These are phyloP conservation scores for Halesus radiatus DNA, from an alignment of 1,140 invertebrate genomes.

Conservation along the genomic window DNA sequence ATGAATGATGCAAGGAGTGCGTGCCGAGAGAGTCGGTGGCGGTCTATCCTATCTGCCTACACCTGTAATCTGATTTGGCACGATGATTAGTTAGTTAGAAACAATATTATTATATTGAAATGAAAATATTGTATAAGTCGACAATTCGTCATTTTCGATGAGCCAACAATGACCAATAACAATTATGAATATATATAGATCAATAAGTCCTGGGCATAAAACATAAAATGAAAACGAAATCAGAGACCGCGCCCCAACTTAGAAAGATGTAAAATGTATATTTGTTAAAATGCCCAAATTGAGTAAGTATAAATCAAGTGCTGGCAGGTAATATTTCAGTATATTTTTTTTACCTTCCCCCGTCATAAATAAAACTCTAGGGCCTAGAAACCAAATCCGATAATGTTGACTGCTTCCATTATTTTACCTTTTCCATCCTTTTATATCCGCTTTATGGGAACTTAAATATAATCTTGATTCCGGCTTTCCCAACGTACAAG, in stretches of 20 bases:
- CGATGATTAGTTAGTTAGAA: too few species aligned
- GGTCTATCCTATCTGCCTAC: too few species aligned
- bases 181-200: too few species aligned
- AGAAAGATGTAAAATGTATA: background rate
- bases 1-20: too few species aligned
- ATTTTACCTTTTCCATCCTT: conserved; percentile 34
- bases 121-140: too few species aligned
- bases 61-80: too few species aligned
- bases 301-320: conserved; percentile 32
- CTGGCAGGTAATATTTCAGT: conserved; percentile 31
- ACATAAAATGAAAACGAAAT: too few species aligned
- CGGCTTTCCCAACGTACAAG: background rate
- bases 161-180: too few species aligned
- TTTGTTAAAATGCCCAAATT: conserved; percentile 30
- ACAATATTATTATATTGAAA: too few species aligned
- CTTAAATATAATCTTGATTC: conserved; percentile 31
- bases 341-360: conserved; percentile 14
- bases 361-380: conserved; percentile 26
- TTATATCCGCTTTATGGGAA: conserved; percentile 31
- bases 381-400: conserved; percentile 33
- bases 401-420: conserved; percentile 33
- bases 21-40: too few species aligned
- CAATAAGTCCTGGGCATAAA: too few species aligned
- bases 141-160: too few species aligned
- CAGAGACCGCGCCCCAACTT: background rate